Percentiles rank a stretch among this genome's conserved stretches.
Conservation (phyloP, 2,797 vertebrate genomes). For the Borostomias antarcticus region DNA sequence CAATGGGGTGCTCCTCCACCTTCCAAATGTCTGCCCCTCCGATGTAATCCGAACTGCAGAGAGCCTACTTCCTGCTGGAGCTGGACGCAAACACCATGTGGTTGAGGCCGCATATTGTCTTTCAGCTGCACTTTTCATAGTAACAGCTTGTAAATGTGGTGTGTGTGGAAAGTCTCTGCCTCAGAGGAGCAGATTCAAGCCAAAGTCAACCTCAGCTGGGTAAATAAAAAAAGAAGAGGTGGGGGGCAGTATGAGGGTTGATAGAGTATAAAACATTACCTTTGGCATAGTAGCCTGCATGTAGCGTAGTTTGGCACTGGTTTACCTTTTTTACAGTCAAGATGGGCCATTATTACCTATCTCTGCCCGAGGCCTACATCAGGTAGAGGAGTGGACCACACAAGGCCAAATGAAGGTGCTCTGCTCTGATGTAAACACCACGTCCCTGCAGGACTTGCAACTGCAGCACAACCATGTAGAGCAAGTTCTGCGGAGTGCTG, state of each 20-base stretch:
- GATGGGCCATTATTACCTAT: not conserved
- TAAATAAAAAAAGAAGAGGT: slow-evolving; percentile 27
- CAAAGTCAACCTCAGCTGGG: slow-evolving; percentile 50
- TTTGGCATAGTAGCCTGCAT: not conserved
- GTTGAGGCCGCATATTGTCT: slow-evolving; percentile 50
- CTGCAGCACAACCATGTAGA: no score
- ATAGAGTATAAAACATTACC: not conserved
- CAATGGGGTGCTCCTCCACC: no score
- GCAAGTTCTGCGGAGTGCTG: not conserved
- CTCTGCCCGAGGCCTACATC: not conserved
- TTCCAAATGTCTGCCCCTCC: not conserved
- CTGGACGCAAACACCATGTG: slow-evolving; percentile 46
- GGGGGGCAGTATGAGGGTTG: not conserved
- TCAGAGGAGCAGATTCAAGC: slow-evolving; percentile 41
- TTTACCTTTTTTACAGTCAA: not conserved
- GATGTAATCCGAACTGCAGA: slow-evolving; percentile 46
- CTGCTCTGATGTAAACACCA: not conserved
- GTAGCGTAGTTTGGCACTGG: not conserved
- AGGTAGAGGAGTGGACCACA: not conserved
- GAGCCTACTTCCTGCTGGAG: slow-evolving; percentile 33
- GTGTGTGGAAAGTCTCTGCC: slow-evolving; percentile 55
- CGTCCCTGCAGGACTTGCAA: not conserved
- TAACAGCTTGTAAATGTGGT: slow-evolving; percentile 66
- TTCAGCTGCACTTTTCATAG: slow-evolving; percentile 55
- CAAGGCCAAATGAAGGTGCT: not conserved